Conservation (phyloP, 1,140 invertebrate genomes). For the Phthorimaea operculella region DNA sequence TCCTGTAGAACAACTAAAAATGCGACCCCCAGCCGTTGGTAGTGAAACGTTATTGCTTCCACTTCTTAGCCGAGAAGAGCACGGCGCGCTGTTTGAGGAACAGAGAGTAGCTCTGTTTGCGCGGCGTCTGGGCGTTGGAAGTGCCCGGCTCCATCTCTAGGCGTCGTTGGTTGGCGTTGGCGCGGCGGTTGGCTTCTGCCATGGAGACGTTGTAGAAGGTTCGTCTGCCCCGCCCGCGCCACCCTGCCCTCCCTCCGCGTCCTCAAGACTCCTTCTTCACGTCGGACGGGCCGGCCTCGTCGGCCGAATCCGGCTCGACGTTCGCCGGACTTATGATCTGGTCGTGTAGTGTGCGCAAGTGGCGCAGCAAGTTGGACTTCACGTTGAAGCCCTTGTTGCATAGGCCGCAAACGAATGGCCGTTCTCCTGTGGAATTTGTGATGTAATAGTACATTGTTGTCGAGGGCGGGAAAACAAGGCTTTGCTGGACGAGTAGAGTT, state of each 20-base stretch:
- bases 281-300: constrained; percentile 42
- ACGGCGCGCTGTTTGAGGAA: constrained; percentile 63
- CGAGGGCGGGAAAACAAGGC: too few relatives aligned
- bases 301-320: constrained; percentile 27
- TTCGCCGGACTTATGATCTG: constrained; percentile 65
- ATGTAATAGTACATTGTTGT: too few relatives aligned
- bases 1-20: background rate
- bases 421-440: constrained; percentile 57
- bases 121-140: constrained; percentile 9
- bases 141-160: background rate
- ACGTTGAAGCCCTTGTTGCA: constrained; percentile 84
- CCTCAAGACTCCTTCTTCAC: constrained; percentile 59
- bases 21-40: constrained; percentile 7
- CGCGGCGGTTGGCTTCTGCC: background rate
- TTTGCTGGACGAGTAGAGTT: too few relatives aligned
- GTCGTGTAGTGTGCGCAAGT: constrained; percentile 78
- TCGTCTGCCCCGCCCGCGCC: constrained; percentile 11
- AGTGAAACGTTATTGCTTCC: constrained; percentile 45
- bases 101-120: constrained; percentile 61
- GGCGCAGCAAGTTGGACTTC: constrained; percentile 79
- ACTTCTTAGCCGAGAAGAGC: constrained; percentile 66
- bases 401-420: constrained; percentile 77
- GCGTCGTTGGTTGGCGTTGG: constrained; percentile 9
- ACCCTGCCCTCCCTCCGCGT: constrained; percentile 47
- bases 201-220: too few relatives aligned